phyloP scores from a whole-genome alignment of 2,113 vertebrate genomes.

The Apteryx mantelli region DNA sequence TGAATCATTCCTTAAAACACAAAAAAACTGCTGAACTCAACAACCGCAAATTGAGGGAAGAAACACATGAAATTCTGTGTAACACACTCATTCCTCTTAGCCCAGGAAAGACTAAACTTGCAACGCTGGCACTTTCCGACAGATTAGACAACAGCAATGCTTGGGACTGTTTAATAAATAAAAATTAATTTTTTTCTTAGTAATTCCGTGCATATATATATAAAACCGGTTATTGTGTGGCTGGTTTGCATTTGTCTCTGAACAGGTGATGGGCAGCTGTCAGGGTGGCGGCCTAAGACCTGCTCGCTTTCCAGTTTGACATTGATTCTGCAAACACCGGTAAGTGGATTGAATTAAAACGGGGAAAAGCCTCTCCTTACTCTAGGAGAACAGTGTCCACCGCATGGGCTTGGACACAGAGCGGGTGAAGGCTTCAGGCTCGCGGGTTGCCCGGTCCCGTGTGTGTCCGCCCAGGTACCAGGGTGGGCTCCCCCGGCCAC shows the following conservation, averaged over 20 bases:
- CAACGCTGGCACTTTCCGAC: not conserved
- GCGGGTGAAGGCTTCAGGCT: not conserved
- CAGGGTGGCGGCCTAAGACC: not conserved
- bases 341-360: not conserved
- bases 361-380: not conserved
- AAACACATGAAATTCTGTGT: not conserved
- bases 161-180: not conserved
- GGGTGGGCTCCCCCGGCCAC: too few species aligned
- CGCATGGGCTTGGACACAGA: not conserved
- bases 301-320: not conserved
- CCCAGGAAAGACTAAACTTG: not conserved
- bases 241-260: not conserved
- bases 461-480: too few species aligned
- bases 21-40: slow-evolving; percentile 50
- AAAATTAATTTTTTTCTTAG: not conserved
- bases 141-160: not conserved
- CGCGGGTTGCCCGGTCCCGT: too few species aligned
- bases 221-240: not conserved
- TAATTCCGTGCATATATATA: not conserved
- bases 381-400: not conserved
- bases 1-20: slow-evolving; percentile 12
- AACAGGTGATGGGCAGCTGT: not conserved
- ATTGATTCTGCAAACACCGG: not conserved
- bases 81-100: not conserved
- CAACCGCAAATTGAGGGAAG: not conserved